These are phyloP conservation scores for Alligator mississippiensis DNA, from an alignment of 2,113 vertebrate genomes.

Conservation along the genomic window DNA sequence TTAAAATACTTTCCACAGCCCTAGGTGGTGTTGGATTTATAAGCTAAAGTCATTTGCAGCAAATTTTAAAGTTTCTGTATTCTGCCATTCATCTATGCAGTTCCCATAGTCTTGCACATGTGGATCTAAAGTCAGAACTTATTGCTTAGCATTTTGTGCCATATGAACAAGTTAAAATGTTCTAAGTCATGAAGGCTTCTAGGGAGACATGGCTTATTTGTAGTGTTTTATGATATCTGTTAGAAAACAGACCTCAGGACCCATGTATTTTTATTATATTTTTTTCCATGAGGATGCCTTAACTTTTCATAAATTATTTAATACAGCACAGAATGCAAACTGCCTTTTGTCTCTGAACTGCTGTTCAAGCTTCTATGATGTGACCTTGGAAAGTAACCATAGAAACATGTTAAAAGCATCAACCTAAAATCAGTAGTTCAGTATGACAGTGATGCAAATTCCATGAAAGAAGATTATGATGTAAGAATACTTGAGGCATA, in stretches of 20 bases:
- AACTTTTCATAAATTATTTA: conserved; percentile 75
- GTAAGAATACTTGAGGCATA: conserved; percentile 43
- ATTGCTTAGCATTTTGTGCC: conserved; percentile 34
- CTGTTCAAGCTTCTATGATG: conserved; percentile 64
- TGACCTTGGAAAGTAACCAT: conserved; percentile 86
- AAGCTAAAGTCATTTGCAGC: conserved; percentile 19
- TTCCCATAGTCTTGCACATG: conserved; percentile 14
- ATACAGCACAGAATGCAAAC: conserved; percentile 48
- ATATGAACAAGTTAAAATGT: conserved; percentile 47
- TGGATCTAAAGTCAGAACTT: conserved; percentile 18
- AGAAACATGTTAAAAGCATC: conserved; percentile 80
- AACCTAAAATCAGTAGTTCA: conserved; percentile 57
- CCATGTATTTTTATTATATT: conserved; percentile 25
- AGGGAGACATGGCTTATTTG: conserved; percentile 54
- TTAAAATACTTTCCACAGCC: background rate
- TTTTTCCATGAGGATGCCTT: conserved; percentile 38
- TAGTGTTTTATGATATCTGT: conserved; percentile 43
- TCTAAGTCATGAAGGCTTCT: conserved; percentile 49
- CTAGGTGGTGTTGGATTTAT: conserved; percentile 9
- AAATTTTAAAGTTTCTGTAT: conserved; percentile 10
- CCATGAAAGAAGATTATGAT: conserved; percentile 65
- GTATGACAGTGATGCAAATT: conserved; percentile 72
- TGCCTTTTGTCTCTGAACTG: conserved; percentile 74
- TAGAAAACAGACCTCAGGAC: conserved; percentile 55
- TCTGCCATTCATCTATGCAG: conserved; percentile 7